Base-by-base conservation (phyloP, 1,140 invertebrate species). In the Sycophila sp. region DNA sequence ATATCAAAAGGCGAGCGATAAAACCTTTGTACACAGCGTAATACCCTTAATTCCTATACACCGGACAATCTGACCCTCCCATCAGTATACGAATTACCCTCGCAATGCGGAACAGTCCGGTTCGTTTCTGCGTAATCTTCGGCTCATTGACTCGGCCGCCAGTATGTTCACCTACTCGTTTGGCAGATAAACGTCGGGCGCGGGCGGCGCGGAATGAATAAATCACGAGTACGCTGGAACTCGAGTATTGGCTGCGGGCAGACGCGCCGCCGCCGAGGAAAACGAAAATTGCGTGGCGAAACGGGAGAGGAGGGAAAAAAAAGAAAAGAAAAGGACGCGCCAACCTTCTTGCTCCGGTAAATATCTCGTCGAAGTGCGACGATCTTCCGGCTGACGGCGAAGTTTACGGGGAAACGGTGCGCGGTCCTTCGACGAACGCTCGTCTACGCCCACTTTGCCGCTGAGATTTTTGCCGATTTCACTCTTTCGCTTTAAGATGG, bases 201-300 rank as follows among this genome's bases (percentile, higher is more conserved):
- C 72, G 71, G 70, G n/a, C n/a, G n/a, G 77, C 79, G 75, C 77
- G 73, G 75, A 81, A 81, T 81, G 78, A 83, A 83, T 83, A 83
- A 83, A 83, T 83, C 78, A 82, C 64, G 71, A 81, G 75, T 78
- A 78, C 72, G n/a, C n/a, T n/a, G n/a, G n/a, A n/a, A n/a, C n/a
- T n/a, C n/a, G n/a, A n/a, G n/a, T n/a, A n/a, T n/a, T n/a, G n/a
- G n/a, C n/a, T n/a, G n/a, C 74, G 38, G 72, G 75, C 78, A 78
- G 71, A 38, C 22, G 10, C n/a, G n/a, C n/a, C n/a, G n/a, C n/a
- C n/a, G n/a, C n/a, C n/a, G n/a, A n/a, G 13, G 51, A 24, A 49
- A 49, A 7, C 51, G 7, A n/a, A 30, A 13, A 30, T 30, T 53
- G 10, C 51, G 26, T 28, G 26, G 10, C 4, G 6, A 45, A 17